Base-by-base conservation (phyloP, 2,888 invertebrate genomes). In the Heliconius hortense region DNA sequence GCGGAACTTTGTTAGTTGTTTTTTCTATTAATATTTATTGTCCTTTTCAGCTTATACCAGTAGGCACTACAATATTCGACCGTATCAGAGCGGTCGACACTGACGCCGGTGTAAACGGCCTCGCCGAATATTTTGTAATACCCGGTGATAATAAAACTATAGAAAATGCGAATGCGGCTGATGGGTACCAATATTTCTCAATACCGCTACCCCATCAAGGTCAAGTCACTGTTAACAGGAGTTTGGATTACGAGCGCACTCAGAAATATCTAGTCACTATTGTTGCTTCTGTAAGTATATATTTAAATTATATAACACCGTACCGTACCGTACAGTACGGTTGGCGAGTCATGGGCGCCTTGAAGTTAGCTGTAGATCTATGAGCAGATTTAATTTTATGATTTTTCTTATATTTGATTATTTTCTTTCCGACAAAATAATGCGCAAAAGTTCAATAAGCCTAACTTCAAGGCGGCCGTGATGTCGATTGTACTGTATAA, bases 171-270 rank as follows among this genome's bases (percentile, higher is more conserved):
- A 96, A 96, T 80, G 96, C 95, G 4, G 94, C 94, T 1, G 98
- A 98, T 88, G 98, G 98, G 28, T 97, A 95, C 87, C 96, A 97
- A 63, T 96, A 95, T 86, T 98, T 98, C 91, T 95, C 96, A 79
- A 98, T 98, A 89, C 97, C 97, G 79, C 94, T 97, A 82, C 98
- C 98, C 21, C 98, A 98, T 90, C 97, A 97, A 90, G 98, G 98
- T 78, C 96, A 97, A 87, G 96, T 98, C 81, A 97, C 97, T 28
- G 96, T 98, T 76, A 97, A 97, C 85, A 96, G 96, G 84, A 97
- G 96, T 70, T 93, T 98, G 87, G 98, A 98, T 93, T 98, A 97
- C 89, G 98, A 98, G 91, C 96, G 96, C 88, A 97, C 96, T 73
- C 97, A 97, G 91, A 95, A 97, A 86, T 98, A 97, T 93, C 96